These are phyloP conservation scores for Lophius americanus DNA, from an alignment of 2,797 vertebrate genomes.

Conservation along the genomic window DNA sequence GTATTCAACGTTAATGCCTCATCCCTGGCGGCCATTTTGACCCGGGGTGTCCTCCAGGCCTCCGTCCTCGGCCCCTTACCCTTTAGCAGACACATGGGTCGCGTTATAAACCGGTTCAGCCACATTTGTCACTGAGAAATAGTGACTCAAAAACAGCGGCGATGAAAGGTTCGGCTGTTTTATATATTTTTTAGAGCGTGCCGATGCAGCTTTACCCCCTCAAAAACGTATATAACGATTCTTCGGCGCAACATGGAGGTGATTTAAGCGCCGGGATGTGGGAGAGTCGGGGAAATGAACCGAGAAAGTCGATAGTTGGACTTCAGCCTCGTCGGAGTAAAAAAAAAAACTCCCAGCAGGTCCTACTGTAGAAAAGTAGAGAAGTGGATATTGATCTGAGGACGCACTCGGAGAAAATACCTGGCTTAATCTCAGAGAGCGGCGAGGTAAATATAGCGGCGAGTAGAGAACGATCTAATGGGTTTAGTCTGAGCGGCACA, in stretches of 20 bases:
- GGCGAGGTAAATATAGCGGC: conserved; percentile 73
- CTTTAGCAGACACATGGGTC: too few relatives aligned
- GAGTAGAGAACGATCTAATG: conserved; percentile 58
- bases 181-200: too few relatives aligned
- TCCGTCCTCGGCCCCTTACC: too few relatives aligned
- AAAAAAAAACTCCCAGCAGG: conserved; percentile 37
- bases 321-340: conserved; percentile 25
- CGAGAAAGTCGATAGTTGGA: conserved; percentile 39
- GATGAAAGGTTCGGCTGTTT: too few relatives aligned
- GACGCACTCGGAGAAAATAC: conserved; percentile 56
- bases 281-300: conserved; percentile 40
- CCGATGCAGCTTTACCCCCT: conserved; percentile 14
- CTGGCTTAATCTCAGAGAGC: conserved; percentile 65
- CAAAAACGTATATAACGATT: conserved; percentile 19
- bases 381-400: conserved; percentile 62
- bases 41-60: too few relatives aligned
- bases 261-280: conserved; percentile 31
- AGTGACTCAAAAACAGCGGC: too few relatives aligned
- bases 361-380: conserved; percentile 45
- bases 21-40: too few relatives aligned
- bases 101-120: too few relatives aligned
- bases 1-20: too few relatives aligned
- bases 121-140: too few relatives aligned
- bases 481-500: conserved; percentile 76
- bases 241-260: conserved; percentile 28